A percentile compares a stretch with the other conserved stretches of the same genome.
phyloP scores from a whole-genome alignment of 2,888 invertebrate species.

The Cryptops parisi region DNA sequence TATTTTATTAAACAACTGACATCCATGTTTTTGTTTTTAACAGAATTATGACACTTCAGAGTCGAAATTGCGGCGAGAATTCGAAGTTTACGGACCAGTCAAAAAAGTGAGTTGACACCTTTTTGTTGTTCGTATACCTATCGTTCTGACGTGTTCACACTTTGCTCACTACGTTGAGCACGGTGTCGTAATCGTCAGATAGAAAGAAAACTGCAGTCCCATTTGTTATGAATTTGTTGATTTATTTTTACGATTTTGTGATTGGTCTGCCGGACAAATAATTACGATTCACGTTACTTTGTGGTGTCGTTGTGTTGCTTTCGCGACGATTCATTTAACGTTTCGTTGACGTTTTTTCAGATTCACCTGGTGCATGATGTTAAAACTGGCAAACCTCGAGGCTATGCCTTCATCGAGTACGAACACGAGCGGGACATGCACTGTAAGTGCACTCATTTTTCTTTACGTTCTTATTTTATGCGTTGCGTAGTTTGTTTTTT shows the following conservation, averaged over 20 bases:
- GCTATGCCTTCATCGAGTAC: conserved; percentile 99
- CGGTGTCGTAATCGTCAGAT: background rate
- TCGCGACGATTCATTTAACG: too few species aligned
- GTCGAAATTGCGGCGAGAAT: conserved; percentile 90
- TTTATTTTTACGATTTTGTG: too few species aligned
- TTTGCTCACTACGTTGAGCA: background rate
- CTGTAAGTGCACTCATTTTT: conserved; percentile 56
- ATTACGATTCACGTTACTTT: too few species aligned
- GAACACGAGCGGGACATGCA: conserved; percentile 99
- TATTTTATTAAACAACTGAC: background rate
- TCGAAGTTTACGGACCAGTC: conserved; percentile 94
- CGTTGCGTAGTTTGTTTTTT: background rate
- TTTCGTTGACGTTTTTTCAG: conserved; percentile 47
- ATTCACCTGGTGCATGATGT: conserved; percentile 78
- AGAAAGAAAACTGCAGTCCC: too few species aligned
- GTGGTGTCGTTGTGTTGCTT: too few species aligned
- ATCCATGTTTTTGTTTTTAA: conserved; percentile 28
- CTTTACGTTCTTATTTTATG: too few species aligned
- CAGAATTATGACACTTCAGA: conserved; percentile 99
- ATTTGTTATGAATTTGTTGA: too few species aligned
- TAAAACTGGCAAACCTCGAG: conserved; percentile 81
- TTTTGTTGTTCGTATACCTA: background rate
- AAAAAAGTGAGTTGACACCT: conserved; percentile 57
- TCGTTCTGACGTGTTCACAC: background rate
- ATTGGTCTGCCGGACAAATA: too few species aligned